Base-by-base conservation (phyloP, 2,113 vertebrate genomes). In the Tichodroma muraria region DNA sequence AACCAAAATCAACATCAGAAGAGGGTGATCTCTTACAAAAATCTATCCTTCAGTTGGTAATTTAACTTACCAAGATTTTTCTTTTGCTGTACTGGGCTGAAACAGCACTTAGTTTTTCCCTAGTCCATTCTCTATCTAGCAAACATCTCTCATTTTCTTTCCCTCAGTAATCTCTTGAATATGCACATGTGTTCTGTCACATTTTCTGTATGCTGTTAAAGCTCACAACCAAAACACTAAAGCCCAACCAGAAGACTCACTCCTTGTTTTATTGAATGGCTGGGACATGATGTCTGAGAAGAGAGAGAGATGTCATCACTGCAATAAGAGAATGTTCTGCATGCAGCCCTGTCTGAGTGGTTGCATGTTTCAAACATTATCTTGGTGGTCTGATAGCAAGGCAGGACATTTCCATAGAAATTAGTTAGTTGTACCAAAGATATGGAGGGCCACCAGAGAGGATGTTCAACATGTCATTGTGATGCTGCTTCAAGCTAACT, bases 21-120 rank as follows among this genome's bases (percentile, higher is more conserved):
- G 19, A 70, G 52, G 33, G 13, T 2, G 11, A 52, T 37, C 18
- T 94, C 57, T 64, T 81, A 85, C 44, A 60, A 93, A 91, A 45
- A 20, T 2, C 23, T 78, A 70, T 68, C 20, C 45, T 69, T 57
- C 37, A 59, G 20, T 15, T 27, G 33, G 14, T 40, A 72, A 66
- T 71, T 82, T 66, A 94, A 63, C 6, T 75, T 85, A 53, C 2
- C 20, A 47, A 57, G 15, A 35, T 50, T 96, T 94, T 96, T 72
- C 54, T 94, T 50, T 56, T 94, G 68, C 31, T 12, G 13, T 63
- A 59, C 27, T 81, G n/a, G 59, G 84, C 27, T 21, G 35, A 77
- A 90, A 68, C 21, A 37, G 8, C 8, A 12, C 24, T 57, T 50
- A 16, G 3, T 30, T 80, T 91, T 40, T 8, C 9, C n/a, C 8